Evolutionary conservation across 1,140 invertebrate genomes (phyloP).

Genomic region (Papilio polyxenes): DNA sequence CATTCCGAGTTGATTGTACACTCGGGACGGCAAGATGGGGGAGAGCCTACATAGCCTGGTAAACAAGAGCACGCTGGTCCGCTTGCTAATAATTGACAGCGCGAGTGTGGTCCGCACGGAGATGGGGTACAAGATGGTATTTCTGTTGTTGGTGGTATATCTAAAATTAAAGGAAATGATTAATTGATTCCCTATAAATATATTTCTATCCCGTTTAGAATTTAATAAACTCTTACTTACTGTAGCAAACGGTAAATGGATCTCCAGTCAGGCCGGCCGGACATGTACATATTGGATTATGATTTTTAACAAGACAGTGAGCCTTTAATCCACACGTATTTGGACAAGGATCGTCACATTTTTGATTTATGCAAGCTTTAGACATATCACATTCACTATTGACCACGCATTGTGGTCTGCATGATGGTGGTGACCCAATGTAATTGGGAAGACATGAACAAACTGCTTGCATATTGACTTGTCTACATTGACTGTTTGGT

Average conservation of each 20-base stretch:
- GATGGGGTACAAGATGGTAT: constrained; percentile 87
- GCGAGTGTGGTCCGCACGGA: constrained; percentile 91
- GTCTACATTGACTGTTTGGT: constrained; percentile 87
- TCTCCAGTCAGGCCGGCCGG: constrained; percentile 87
- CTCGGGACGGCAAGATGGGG: constrained; percentile 88
- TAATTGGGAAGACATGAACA: constrained; percentile 88
- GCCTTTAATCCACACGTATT: constrained; percentile 88
- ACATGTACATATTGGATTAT: constrained; percentile 87
- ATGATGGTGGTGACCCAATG: constrained; percentile 86
- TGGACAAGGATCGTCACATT: constrained; percentile 90
- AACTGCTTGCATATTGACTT: constrained; percentile 86
- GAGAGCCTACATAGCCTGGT: constrained; percentile 87
- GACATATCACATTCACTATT: constrained; percentile 87
- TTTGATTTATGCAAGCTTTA: constrained; percentile 88
- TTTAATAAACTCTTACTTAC: constrained; percentile 60
- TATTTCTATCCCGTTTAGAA: too few relatives aligned
- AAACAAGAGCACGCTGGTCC: constrained; percentile 89
- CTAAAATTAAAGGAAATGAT: constrained; percentile 47
- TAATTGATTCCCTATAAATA: background rate
- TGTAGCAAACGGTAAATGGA: constrained; percentile 83
- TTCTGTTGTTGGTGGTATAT: constrained; percentile 80
- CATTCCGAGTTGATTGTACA: constrained; percentile 88
- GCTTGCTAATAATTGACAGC: constrained; percentile 86
- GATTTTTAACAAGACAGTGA: constrained; percentile 86
- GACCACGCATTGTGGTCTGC: constrained; percentile 88